Percentiles rank a stretch among this genome's conserved stretches.
These are phyloP conservation scores for Heliopora coerulea DNA, from an alignment of 92 coral and sea anemone species.

Conservation along the genomic window DNA sequence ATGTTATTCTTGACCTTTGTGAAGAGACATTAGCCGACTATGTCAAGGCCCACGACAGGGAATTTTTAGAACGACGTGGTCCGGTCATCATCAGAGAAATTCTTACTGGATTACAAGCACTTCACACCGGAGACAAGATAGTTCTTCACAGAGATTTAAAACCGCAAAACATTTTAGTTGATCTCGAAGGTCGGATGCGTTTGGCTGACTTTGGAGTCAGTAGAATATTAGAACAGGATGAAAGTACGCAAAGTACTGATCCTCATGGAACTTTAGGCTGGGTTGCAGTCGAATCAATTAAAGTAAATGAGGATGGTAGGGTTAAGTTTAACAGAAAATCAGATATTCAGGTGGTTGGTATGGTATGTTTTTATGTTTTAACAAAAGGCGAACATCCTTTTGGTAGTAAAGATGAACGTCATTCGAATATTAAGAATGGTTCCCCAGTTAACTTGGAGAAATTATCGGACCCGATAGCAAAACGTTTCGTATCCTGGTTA, in stretches of 20 bases:
- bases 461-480: too few relatives aligned
- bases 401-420: background rate
- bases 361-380: background rate
- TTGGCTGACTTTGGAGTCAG: too few relatives aligned
- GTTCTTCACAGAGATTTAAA: background rate
- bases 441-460: too few relatives aligned
- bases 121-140: background rate
- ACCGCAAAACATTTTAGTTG: background rate
- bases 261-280: background rate
- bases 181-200: background rate
- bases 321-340: background rate
- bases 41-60: background rate
- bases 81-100: too few relatives aligned
- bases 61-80: background rate
- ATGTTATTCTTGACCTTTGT: background rate
- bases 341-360: constrained; percentile 9
- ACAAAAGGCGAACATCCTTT: constrained; percentile 5
- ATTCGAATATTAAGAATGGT: too few relatives aligned
- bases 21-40: constrained; percentile 5
- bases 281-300: background rate
- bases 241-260: background rate
- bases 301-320: background rate
- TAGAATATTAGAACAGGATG: background rate
- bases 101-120: too few relatives aligned
- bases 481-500: too few relatives aligned